Evolutionary conservation across 2,888 invertebrate species (phyloP), one percentile per base, ranked within the genome.

Genomic region (Lithophane semibrunnea): DNA sequence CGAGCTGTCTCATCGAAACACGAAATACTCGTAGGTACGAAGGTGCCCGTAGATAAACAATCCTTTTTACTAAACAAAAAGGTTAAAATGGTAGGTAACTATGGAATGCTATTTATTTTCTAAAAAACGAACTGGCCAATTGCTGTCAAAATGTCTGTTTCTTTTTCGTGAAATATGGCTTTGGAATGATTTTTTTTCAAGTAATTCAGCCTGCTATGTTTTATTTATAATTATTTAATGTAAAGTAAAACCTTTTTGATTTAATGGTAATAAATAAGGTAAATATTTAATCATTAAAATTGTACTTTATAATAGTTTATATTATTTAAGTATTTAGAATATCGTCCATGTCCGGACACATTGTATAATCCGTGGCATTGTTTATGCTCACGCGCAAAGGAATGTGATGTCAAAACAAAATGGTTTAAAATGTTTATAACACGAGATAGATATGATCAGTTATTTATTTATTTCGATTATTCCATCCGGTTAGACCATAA

Each of bases 371-470:
- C 56, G 29, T 13, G 52, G 58, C 71, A 77, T 71, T 49, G 63
- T 66, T 49, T 66, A 49, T 13, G 29, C 54, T 21, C 37, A 3
- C 54, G 47, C 63, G 60, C 58, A 68, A 44, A 24, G 82, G 49
- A 82, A 70, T 76, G 66, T 70, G 37, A 82, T 69, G 78, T 77
- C 78, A 83, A 77, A 83, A 81, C 83, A 81, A 81, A 71, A 60
- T 60, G 21, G n/a, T 63, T 42, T 21, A 44, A 71, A 49, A 42
- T 64, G 71, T 76, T 80, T 75, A 69, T 54, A 56, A 4, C 4
- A 24, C 9, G 42, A 44, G 13, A 18, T 60, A 44, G 13, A 18
- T 60, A 29, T 16, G 13, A 82, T 29, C n/a, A 12, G 56, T 49
- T 77, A 80, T 72, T 77, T 68, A 77, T 83, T 72, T 83, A 65